Conservation (phyloP, 1,140 invertebrate species). For the Heliothis subflexa region DNA sequence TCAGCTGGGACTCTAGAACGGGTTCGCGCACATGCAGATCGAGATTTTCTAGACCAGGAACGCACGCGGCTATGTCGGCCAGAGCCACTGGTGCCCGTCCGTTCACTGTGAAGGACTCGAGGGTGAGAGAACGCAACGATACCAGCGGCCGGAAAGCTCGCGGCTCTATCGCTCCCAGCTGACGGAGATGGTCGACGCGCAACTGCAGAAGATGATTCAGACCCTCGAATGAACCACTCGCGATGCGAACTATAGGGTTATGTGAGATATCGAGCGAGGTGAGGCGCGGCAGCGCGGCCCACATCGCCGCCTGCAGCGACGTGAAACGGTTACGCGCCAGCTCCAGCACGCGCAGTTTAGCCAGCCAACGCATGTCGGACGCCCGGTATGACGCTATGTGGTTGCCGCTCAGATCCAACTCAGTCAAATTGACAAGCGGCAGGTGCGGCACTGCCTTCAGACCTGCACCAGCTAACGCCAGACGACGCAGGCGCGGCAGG, state of each 20-base stretch:
- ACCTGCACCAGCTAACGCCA: slow-evolving; percentile 90
- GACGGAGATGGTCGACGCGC: slow-evolving; percentile 77
- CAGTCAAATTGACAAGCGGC: slow-evolving; percentile 87
- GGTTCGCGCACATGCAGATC: slow-evolving; percentile 89
- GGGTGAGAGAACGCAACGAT: slow-evolving; percentile 87
- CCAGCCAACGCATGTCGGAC: slow-evolving; percentile 87
- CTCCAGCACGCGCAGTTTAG: slow-evolving; percentile 87
- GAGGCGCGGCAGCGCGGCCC: slow-evolving; percentile 83
- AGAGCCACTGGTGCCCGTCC: slow-evolving; percentile 87
- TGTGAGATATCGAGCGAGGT: slow-evolving; percentile 87
- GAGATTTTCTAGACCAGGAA: slow-evolving; percentile 86
- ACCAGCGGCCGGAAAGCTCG: slow-evolving; percentile 88
- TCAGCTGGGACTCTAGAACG: slow-evolving; percentile 89
- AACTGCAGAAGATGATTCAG: slow-evolving; percentile 80
- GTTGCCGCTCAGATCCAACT: slow-evolving; percentile 91
- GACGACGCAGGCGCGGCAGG: slow-evolving; percentile 90
- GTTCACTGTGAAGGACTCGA: slow-evolving; percentile 89
- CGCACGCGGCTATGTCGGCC: slow-evolving; percentile 87
- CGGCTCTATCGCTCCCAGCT: slow-evolving; percentile 88
- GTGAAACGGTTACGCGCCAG: slow-evolving; percentile 88
- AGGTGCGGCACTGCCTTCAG: slow-evolving; percentile 89
- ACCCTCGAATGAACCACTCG: slow-evolving; percentile 77
- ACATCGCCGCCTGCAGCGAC: slow-evolving; percentile 87
- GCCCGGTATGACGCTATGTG: slow-evolving; percentile 87
- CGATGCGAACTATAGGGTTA: slow-evolving; percentile 87